These are phyloP conservation scores for Amphimallon solstitiale DNA, from an alignment of 2,888 invertebrate genomes.

Conservation along the genomic window DNA sequence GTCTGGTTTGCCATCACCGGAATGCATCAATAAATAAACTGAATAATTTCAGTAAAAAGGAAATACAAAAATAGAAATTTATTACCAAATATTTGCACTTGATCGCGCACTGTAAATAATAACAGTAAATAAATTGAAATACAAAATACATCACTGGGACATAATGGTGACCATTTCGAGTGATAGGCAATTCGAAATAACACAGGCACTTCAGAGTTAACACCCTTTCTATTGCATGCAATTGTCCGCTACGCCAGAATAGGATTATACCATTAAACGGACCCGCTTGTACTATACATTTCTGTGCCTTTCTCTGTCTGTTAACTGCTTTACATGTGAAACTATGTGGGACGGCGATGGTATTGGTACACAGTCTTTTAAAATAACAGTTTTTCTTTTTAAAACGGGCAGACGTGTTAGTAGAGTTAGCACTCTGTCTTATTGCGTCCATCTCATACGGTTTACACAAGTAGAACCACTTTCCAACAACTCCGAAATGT, in stretches of 20 bases:
- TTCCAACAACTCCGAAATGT: slow-evolving; percentile 50
- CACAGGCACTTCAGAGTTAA: slow-evolving; percentile 48
- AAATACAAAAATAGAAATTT: slow-evolving; percentile 56
- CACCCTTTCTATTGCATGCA: slow-evolving; percentile 49
- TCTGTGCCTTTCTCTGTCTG: slow-evolving; percentile 18
- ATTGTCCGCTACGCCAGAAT: slow-evolving; percentile 42
- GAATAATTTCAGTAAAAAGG: slow-evolving; percentile 51
- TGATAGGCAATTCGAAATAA: slow-evolving; percentile 49
- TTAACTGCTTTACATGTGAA: slow-evolving; percentile 26
- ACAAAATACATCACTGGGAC: slow-evolving; percentile 32
- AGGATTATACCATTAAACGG: slow-evolving; percentile 42
- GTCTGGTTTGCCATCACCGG: slow-evolving; percentile 41
- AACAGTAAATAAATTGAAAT: slow-evolving; percentile 34
- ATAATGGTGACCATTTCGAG: slow-evolving; percentile 49
- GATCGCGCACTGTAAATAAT: slow-evolving; percentile 48
- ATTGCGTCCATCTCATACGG: slow-evolving; percentile 58
- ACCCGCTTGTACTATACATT: slow-evolving; percentile 22
- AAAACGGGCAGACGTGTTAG: slow-evolving; percentile 46
- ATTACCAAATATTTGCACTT: slow-evolving; percentile 53
- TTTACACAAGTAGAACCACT: slow-evolving; percentile 54
- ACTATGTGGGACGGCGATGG: slow-evolving; percentile 2
- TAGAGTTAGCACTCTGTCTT: slow-evolving; percentile 60
- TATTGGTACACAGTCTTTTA: slow-evolving; percentile 23
- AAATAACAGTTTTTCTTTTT: slow-evolving; percentile 37
- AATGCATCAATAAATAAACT: slow-evolving; percentile 45